Conservation (phyloP, 2,888 invertebrate species). For the Synanthedon formicaeformis region DNA sequence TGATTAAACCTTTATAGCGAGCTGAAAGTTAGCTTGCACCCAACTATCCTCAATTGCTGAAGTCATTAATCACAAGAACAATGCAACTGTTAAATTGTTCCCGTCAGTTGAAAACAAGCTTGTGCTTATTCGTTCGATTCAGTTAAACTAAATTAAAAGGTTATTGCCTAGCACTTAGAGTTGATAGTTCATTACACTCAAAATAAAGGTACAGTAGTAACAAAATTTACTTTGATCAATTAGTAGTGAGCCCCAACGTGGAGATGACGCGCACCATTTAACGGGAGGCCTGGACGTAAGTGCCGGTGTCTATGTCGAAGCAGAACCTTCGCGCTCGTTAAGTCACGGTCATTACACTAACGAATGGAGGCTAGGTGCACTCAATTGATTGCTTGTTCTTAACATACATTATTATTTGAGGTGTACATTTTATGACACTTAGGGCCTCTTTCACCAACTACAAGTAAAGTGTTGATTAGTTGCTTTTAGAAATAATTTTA, state of each 20-base stretch:
- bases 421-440: neutral
- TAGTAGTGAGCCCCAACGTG: constrained; percentile 27
- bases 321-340: constrained; percentile 32
- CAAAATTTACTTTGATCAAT: constrained; percentile 31
- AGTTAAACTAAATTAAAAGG: neutral
- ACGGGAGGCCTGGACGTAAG: constrained; percentile 44
- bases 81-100: constrained; percentile 44
- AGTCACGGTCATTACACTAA: constrained; percentile 38
- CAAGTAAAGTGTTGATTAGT: too few relatives aligned
- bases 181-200: neutral
- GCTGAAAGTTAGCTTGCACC: neutral
- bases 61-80: constrained; percentile 39
- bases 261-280: constrained; percentile 44
- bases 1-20: neutral
- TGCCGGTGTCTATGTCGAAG: constrained; percentile 33
- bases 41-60: constrained; percentile 10
- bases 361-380: constrained; percentile 34
- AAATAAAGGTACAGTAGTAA: neutral
- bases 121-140: neutral
- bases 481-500: too few relatives aligned
- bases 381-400: constrained; percentile 18
- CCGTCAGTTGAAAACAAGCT: constrained; percentile 17
- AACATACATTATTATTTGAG: constrained; percentile 2
- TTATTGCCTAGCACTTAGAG: neutral
- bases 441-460: too few relatives aligned